Evolutionary conservation across 2,888 invertebrate species (phyloP), one percentile per base, ranked within the genome.

Genomic region (Cepaea hortensis): DNA sequence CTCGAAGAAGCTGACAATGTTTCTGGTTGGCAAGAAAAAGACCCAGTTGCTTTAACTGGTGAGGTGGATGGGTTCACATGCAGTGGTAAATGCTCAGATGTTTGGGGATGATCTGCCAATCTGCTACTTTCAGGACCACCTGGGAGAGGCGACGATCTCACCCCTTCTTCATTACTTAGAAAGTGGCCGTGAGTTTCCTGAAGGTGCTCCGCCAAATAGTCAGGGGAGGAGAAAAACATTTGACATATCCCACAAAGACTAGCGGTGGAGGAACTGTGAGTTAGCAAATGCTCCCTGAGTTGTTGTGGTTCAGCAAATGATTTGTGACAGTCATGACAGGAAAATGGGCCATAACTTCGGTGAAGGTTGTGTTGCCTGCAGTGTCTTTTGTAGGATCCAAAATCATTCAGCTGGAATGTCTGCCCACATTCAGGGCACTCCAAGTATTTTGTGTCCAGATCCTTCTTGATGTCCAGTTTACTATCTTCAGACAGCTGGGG

Each of bases 301-400:
- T 85, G 77, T 48, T 88, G 89, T 20, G 90, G 89, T 72, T 92
- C 92, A 18, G 90, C 81, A 70, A 90, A 90, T 62, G 90, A 89
- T n/a, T 89, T 85, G 75, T 89, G 90, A 87, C 91, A 91, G 18
- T 91, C 90, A n/a, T 90, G 81, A 81, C 91, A 91, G 13, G 90
- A 85, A 83, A 91, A 91, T 46, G 91, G 90, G 23, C 91, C 91
- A 3, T 61, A 68, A 35, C 61, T 77, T 4, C 86, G 77, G 3
- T 75, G 85, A 23, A 82, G 90, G 9, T 91, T 90, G 87, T 93
- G 93, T 84, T 92, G 92, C 7, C 92, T 89, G 82, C 92, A 92
- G 83, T 93, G 93, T 23, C 92, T 90, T 87, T 93, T 93, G 87
- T 92, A 93, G 9, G 92, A 91, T 35, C 93, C 93, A 89, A 93